Percentiles rank a stretch among this genome's conserved stretches.
These are phyloP conservation scores for Agapostemon virescens DNA, from an alignment of 2,888 invertebrate genomes.

Conservation along the genomic window DNA sequence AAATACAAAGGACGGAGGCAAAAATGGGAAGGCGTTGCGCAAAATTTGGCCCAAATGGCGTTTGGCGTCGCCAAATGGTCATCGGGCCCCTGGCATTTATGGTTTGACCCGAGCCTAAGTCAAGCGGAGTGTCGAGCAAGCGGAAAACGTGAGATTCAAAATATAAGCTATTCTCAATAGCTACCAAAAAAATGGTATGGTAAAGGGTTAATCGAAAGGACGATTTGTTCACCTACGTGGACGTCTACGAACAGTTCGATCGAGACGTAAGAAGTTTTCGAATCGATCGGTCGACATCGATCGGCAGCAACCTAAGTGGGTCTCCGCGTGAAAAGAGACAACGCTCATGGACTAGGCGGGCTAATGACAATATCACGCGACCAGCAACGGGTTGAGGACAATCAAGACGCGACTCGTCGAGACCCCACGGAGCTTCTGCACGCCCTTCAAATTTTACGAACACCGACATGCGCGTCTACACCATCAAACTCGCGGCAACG, in stretches of 20 bases:
- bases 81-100: too few species aligned
- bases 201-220: background rate
- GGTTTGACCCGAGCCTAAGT: too few species aligned
- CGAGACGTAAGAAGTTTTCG: constrained; percentile 43
- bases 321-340: constrained; percentile 35
- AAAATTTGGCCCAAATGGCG: too few species aligned
- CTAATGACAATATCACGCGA: constrained; percentile 78
- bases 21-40: too few species aligned
- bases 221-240: too few species aligned
- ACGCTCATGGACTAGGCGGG: constrained; percentile 54
- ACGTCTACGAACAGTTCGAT: background rate
- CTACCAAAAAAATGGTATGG: too few species aligned
- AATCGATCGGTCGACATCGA: constrained; percentile 57
- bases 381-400: constrained; percentile 75
- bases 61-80: too few species aligned
- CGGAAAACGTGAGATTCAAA: too few species aligned
- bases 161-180: too few species aligned
- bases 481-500: constrained; percentile 68
- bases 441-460: constrained; percentile 77
- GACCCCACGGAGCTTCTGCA: constrained; percentile 70
- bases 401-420: constrained; percentile 72
- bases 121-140: too few species aligned
- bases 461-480: constrained; percentile 69
- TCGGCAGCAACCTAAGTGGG: constrained; percentile 62
- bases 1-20: too few species aligned